Evolutionary conservation across 1,140 invertebrate species (phyloP), one percentile per base, ranked within the genome.

Genomic region (Pseudomyrmex pallidus): DNA sequence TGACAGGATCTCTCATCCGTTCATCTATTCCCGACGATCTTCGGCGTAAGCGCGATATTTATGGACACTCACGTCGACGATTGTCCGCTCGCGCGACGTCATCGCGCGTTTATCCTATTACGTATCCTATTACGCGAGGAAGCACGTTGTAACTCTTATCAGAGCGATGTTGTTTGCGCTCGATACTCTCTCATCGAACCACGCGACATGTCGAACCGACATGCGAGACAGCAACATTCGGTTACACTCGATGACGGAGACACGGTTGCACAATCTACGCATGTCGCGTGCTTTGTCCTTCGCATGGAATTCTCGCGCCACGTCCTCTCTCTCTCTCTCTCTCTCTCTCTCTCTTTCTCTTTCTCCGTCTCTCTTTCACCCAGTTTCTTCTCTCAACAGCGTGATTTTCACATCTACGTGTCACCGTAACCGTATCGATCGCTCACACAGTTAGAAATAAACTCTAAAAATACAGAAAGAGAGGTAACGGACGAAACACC

Each of bases 81-180:
- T 15, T 12, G 4, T 15, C 15, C 20, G 12, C 46, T n/a, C 25
- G 46, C 15, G 13, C 48, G 25, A 57, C 17, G 25, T 8, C 44
- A 48, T 46, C 20, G 44, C 44, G 74, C 44, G 74, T 35, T 44
- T 3, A 5, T 13, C 15, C 54, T 2, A n/a, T 78, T 78, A 66
- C 48, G 59, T n/a, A 12, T 72, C 20, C 15, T 52, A 35, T 74
- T 74, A 74, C 15, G 25, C 44, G 46, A 73, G n/a, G 8, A 25
- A 77, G 10, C n/a, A n/a, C 17, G 10, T 54, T 82, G 63, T 88
- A 89, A 89, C 86, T 84, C 88, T 68, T 54, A 74, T 48, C 10
- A 66, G 12, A 22, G 10, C 1, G 61, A 84, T 7, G n/a, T 74
- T 74, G 68, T 15, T 15, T 13, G 12, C n/a, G 17, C 13, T n/a